phyloP scores from a whole-genome alignment of 1,140 invertebrate species.

The Aleiodes sp. region DNA sequence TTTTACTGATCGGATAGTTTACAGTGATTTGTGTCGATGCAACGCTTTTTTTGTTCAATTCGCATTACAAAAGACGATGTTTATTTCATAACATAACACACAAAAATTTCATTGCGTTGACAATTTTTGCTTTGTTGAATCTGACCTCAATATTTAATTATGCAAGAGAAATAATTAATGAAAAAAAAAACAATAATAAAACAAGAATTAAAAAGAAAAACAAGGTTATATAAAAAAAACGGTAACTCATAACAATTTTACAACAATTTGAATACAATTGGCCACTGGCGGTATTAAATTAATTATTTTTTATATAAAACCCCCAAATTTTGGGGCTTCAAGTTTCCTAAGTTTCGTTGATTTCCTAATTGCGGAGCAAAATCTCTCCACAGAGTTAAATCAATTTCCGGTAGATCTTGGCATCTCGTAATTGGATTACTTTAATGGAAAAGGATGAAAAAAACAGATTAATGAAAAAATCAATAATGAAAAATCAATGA shows the following conservation, averaged over 20 bases:
- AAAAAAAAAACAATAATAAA: too few species aligned
- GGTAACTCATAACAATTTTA: background rate
- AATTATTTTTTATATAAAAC: constrained; percentile 33
- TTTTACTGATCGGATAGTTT: too few species aligned
- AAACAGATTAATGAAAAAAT: background rate
- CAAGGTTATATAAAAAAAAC: background rate
- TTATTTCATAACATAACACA: too few species aligned
- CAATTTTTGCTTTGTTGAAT: too few species aligned
- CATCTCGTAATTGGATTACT: constrained; percentile 77
- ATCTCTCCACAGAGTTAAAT: constrained; percentile 74
- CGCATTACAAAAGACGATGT: too few species aligned
- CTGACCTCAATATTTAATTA: too few species aligned
- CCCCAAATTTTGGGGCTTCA: constrained; percentile 5
- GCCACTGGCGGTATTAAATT: background rate
- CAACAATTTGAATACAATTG: background rate
- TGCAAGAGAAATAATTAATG: too few species aligned
- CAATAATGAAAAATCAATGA: too few species aligned
- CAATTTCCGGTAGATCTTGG: constrained; percentile 71
- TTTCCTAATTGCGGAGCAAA: constrained; percentile 30
- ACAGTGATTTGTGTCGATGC: too few species aligned
- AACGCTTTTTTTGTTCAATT: too few species aligned
- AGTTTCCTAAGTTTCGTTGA: background rate
- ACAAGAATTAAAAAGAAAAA: too few species aligned
- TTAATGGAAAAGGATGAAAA: constrained; percentile 47
- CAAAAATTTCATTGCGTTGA: too few species aligned